phyloP scores from a whole-genome alignment of 2,113 vertebrate species.

The Mastomys natalensis region DNA sequence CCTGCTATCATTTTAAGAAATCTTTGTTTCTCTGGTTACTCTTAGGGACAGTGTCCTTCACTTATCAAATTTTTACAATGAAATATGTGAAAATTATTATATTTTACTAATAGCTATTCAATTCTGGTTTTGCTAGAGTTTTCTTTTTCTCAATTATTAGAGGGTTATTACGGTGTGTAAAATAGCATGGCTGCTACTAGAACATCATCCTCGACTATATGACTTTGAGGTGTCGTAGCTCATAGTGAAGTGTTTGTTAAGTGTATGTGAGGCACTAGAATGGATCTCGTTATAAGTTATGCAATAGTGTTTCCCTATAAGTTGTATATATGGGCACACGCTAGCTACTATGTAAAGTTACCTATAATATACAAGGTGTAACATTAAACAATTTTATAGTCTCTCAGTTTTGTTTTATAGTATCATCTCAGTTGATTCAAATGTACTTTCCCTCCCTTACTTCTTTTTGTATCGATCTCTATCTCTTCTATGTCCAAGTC shows the following conservation, averaged over 20 bases:
- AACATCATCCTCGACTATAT: not conserved
- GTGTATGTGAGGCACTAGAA: not conserved
- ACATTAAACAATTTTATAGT: not conserved
- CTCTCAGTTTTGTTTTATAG: not conserved
- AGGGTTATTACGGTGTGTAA: not conserved
- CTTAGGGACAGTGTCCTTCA: not conserved
- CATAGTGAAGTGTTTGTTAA: not conserved
- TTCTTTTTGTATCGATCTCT: not conserved
- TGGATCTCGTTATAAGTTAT: not conserved
- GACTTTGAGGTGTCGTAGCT: not conserved
- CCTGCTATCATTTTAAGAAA: not conserved
- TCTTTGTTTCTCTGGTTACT: not conserved
- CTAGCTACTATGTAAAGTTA: not conserved
- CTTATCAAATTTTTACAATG: not conserved
- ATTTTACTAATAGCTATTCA: not conserved
- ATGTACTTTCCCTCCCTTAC: too few species aligned
- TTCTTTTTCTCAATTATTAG: not conserved
- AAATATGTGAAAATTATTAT: constrained; percentile 26
- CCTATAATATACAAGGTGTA: not conserved
- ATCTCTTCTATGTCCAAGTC: not conserved
- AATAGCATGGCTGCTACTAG: not conserved
- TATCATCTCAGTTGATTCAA: not conserved
- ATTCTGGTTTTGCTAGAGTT: not conserved
- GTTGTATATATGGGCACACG: not conserved
- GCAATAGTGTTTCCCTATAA: not conserved